Conservation (phyloP, 2,113 vertebrate genomes). For the Chiloscyllium plagiosum region DNA sequence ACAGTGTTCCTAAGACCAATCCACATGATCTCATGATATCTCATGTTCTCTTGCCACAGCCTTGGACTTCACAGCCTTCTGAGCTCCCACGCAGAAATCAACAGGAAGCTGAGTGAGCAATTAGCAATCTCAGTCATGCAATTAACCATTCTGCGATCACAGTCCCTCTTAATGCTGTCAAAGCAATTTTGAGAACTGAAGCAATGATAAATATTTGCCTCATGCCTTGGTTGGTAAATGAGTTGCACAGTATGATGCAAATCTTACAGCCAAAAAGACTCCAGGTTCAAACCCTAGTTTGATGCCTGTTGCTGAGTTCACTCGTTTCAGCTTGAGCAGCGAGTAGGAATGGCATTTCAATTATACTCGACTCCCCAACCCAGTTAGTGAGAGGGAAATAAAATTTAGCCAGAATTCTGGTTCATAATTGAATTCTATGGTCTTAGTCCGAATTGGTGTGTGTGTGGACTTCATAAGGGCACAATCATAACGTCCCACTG, state of each 20-base stretch:
- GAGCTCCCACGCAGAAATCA: background rate
- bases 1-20: background rate
- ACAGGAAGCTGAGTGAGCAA: background rate
- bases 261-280: background rate
- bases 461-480: background rate
- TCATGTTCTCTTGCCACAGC: background rate
- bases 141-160: background rate
- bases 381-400: background rate
- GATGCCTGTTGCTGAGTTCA: background rate
- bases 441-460: background rate
- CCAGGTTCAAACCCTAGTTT: background rate
- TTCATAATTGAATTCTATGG: background rate
- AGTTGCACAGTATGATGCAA: background rate
- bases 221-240: background rate
- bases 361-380: background rate
- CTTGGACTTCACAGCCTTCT: background rate
- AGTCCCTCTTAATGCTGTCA: background rate
- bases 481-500: background rate
- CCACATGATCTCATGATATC: background rate
- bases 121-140: background rate
- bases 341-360: background rate
- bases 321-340: background rate
- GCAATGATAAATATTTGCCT: background rate
- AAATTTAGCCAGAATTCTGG: background rate
- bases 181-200: background rate